A percentile compares a stretch with the other conserved stretches of the same genome.
Evolutionary conservation across 1,140 invertebrate genomes (phyloP).

Genomic region (Telenomus remus): DNA sequence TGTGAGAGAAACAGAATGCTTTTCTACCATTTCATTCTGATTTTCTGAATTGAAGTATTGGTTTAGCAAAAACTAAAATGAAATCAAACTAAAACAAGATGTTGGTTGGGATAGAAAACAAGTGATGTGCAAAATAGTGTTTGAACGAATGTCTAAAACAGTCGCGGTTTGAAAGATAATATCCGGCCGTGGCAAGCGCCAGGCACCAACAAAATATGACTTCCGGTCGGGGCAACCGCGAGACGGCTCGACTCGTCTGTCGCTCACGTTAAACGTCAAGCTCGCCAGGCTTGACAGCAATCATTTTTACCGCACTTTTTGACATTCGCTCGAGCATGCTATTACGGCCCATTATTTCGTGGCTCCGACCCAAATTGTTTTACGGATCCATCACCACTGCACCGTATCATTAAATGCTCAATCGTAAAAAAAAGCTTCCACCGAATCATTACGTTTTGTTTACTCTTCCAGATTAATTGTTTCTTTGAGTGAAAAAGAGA

Average conservation of each 20-base stretch:
- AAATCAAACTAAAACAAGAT: no score
- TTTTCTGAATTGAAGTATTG: no score
- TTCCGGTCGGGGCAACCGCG: constrained; percentile 20
- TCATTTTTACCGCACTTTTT: constrained; percentile 15
- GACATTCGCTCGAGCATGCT: constrained; percentile 1
- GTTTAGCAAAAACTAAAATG: no score
- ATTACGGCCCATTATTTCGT: constrained; percentile 8
- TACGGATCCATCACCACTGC: not conserved
- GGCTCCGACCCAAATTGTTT: not conserved
- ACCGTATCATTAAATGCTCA: constrained; percentile 5
- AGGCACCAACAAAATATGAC: constrained; percentile 29
- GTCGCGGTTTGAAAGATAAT: constrained; percentile 23
- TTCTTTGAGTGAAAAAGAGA: not conserved
- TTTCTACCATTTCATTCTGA: no score
- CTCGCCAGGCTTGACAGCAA: constrained; percentile 1
- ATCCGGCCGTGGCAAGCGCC: constrained; percentile 17
- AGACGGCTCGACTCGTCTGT: constrained; percentile 12
- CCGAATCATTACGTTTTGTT: not conserved
- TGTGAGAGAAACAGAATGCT: no score
- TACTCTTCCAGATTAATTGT: not conserved
- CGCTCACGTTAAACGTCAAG: constrained; percentile 1
- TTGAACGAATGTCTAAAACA: constrained; percentile 5
- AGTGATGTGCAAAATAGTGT: not conserved
- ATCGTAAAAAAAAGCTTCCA: no score
- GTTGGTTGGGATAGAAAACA: no score